Base-by-base conservation (phyloP, 2,888 invertebrate genomes). In the Tetropium fuscum region DNA sequence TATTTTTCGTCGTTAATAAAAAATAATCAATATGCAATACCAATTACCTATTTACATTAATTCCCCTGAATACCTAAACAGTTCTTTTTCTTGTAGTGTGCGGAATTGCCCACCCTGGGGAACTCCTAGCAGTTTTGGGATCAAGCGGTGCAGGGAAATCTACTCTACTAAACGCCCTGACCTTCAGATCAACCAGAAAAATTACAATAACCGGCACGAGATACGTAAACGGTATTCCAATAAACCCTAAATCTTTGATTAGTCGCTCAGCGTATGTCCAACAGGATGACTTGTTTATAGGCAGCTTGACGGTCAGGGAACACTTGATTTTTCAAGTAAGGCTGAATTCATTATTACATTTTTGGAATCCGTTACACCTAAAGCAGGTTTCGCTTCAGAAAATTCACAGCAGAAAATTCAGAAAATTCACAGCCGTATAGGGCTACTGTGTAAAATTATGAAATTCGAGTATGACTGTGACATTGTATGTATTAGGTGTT, bases 111-210 rank as follows among this genome's bases (percentile, higher is more conserved):
- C 88, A 90, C 76, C 93, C 95, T 0, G 95, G 95, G 0, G 94
- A 95, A 77, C 81, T 95, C 19, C 82, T 95, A 40, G 94, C 95
- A 1, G 90, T 95, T 41, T 89, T 96, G 88, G 95, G 95, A 0
- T 91, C 93, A 0, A 93, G 93, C 19, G 97, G 97, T 0, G 95
- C 97, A 0, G 97, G 97, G 1, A 98, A 98, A 83, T 97, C 97
- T 0, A 97, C 97, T 0, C 86, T 98, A 2, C 83, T 98, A 56
- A 97, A 98, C 81, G 89, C 94, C 0, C 80, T 98, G 63, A 95
- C 95, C 3, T 93, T 92, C 79, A 87, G 94, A 16, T 90, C 91
- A n/a, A 84, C 88, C 0, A 84, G 86, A 19, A 89, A 89, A 1
- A 86, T 93, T 1, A 86, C 88, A 11, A 86, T 91, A 36, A 83